Conservation (phyloP, 1,140 invertebrate genomes). For the Tetraneura akinire region DNA sequence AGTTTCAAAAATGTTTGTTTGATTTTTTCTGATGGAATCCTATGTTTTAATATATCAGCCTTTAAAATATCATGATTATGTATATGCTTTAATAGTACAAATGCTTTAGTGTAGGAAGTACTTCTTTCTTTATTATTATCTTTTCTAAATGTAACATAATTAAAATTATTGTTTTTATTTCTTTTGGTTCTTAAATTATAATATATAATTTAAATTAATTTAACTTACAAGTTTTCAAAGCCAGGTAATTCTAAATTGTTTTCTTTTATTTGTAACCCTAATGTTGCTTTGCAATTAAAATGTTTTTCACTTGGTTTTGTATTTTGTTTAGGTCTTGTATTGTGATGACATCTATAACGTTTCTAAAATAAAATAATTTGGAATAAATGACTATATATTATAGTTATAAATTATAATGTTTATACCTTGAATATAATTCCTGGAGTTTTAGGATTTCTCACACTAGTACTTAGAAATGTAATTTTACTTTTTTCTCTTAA, state of each 20-base stretch:
- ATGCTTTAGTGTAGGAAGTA: slow-evolving; percentile 1
- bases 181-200: no score
- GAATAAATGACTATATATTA: background rate
- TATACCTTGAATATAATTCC: background rate
- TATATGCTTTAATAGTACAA: background rate
- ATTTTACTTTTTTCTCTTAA: background rate
- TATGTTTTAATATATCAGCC: background rate
- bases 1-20: background rate
- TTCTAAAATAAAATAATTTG: background rate
- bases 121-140: no score
- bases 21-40: background rate
- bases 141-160: background rate
- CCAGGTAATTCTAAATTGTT: background rate
- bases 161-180: background rate
- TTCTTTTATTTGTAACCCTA: background rate
- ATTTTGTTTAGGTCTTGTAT: background rate
- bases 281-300: background rate
- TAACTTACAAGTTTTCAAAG: background rate
- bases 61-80: background rate
- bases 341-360: background rate
- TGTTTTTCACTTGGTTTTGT: background rate
- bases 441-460: background rate
- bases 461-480: background rate
- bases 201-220: background rate
- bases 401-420: background rate